Evolutionary conservation across 2,113 vertebrate species (phyloP).

Genomic region (Henicopernis longicauda): DNA sequence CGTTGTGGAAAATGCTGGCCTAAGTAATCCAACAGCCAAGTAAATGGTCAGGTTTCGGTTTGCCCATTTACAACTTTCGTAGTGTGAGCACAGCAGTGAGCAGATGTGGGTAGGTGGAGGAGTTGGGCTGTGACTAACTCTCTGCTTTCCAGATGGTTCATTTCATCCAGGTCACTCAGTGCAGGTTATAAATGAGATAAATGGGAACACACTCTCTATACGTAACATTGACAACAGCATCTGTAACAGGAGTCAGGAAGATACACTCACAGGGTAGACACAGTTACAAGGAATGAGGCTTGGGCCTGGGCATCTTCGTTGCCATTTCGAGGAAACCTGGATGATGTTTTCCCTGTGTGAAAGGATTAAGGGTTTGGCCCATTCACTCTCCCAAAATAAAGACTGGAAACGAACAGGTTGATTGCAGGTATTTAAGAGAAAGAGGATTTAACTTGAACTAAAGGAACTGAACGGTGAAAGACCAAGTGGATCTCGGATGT

Average conservation of each 20-base stretch:
- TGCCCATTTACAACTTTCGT: not conserved
- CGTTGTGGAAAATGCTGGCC: not conserved
- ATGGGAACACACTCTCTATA: not conserved
- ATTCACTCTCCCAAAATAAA: not conserved
- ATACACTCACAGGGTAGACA: not conserved
- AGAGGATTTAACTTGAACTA: not conserved
- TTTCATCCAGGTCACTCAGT: not conserved
- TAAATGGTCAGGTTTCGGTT: not conserved
- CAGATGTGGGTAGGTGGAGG: not conserved
- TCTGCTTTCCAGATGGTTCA: not conserved
- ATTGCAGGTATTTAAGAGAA: not conserved
- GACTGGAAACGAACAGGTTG: not conserved
- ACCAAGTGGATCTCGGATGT: not conserved
- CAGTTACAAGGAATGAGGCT: not conserved
- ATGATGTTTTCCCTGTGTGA: not conserved
- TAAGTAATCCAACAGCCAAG: not conserved
- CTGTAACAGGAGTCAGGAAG: not conserved
- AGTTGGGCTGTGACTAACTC: not conserved
- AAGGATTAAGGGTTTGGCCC: not conserved
- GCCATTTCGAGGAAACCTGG: not conserved
- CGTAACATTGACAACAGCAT: not conserved
- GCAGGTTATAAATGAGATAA: not conserved
- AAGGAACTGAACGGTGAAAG: not conserved
- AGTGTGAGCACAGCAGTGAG: not conserved
- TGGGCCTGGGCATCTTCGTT: not conserved